These are phyloP conservation scores for Engystomops pustulosus DNA, from an alignment of 2,113 vertebrate species.

Conservation along the genomic window DNA sequence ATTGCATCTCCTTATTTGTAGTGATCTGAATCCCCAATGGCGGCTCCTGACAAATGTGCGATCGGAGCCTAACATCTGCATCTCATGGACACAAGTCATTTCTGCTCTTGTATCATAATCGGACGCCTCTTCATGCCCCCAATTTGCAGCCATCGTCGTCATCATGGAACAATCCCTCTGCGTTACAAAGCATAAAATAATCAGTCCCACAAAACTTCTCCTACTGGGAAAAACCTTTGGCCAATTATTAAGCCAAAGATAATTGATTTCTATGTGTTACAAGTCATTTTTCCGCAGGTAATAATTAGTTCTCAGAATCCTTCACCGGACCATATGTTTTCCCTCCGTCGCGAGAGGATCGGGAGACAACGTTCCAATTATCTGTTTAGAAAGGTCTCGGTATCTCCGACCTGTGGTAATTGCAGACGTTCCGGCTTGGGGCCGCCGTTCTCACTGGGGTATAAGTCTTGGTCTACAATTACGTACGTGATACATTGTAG, in stretches of 20 bases:
- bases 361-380: constrained; percentile 38
- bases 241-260: constrained; percentile 39
- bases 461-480: constrained; percentile 1
- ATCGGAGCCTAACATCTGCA: neutral
- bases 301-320: constrained; percentile 39
- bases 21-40: neutral
- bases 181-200: neutral
- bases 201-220: neutral
- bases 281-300: constrained; percentile 9
- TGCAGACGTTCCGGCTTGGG: constrained; percentile 6
- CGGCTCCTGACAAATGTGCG: too few species aligned
- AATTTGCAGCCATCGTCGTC: too few species aligned
- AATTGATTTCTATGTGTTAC: constrained; percentile 37
- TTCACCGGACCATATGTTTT: constrained; percentile 31
- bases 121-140: neutral
- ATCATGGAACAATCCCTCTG: neutral
- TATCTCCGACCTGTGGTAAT: constrained; percentile 16
- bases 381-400: constrained; percentile 34
- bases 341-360: constrained; percentile 5
- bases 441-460: constrained; percentile 24
- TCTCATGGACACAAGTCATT: too few species aligned
- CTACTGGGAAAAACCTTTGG: constrained; percentile 22
- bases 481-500: neutral
- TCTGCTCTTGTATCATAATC: neutral
- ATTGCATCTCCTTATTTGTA: too few species aligned